A percentile compares a stretch with the other conserved stretches of the same genome.
Evolutionary conservation across 2,888 invertebrate genomes (phyloP).

Genomic region (Erebia aethiops): DNA sequence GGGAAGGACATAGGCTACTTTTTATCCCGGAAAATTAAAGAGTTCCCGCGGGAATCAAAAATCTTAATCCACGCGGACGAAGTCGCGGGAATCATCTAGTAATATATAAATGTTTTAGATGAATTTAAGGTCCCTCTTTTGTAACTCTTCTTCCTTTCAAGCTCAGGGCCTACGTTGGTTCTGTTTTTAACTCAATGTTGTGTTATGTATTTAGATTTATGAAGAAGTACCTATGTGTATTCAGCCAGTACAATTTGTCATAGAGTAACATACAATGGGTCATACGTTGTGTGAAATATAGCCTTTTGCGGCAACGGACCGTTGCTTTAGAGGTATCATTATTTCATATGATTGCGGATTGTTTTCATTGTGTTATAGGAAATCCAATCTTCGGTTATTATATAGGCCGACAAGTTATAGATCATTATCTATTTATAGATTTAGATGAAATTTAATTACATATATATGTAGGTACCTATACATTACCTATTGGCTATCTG

Average conservation of each 20-base stretch:
- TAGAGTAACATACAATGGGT: constrained; percentile 62
- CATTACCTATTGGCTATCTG: too few species aligned
- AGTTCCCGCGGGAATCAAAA: too few species aligned
- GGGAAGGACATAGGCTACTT: too few species aligned
- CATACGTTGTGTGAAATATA: constrained; percentile 62
- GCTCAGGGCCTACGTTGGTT: background rate
- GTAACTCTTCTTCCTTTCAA: background rate
- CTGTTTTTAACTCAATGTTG: background rate
- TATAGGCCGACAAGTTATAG: constrained; percentile 2
- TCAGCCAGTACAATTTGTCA: constrained; percentile 61
- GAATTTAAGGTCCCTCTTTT: background rate
- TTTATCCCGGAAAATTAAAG: too few species aligned
- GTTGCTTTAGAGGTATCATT: constrained; percentile 42
- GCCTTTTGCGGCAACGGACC: constrained; percentile 54
- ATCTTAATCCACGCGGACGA: too few species aligned
- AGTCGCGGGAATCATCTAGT: too few species aligned
- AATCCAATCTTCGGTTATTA: constrained; percentile 28
- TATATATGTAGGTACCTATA: background rate
- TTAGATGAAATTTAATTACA: background rate
- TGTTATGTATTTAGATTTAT: constrained; percentile 21
- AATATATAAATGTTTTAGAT: background rate
- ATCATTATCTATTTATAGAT: constrained; percentile 2
- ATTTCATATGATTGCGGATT: constrained; percentile 32
- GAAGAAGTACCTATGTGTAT: constrained; percentile 40
- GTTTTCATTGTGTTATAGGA: constrained; percentile 36